Evolutionary conservation across 2,888 invertebrate species (phyloP).

Genomic region (Melinaea marsaeus): DNA sequence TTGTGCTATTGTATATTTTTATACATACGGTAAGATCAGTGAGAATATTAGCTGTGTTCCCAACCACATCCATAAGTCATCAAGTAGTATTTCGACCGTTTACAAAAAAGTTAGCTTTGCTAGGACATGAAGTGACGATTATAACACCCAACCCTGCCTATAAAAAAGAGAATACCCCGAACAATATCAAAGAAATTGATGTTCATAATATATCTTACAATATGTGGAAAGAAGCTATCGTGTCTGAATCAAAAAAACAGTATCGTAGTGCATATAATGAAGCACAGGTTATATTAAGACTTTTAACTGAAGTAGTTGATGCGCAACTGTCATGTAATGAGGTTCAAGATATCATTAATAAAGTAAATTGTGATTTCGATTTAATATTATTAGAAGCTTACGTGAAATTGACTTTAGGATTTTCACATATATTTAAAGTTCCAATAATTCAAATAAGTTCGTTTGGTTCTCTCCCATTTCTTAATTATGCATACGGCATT

Average conservation of each 20-base stretch:
- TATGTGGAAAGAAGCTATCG: conserved; percentile 26
- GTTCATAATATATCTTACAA: conserved; percentile 47
- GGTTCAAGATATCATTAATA: conserved; percentile 24
- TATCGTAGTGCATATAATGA: conserved; percentile 19
- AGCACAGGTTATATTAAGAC: background rate
- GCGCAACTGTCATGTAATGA: conserved; percentile 20
- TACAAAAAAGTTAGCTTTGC: conserved; percentile 43
- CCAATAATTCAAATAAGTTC: conserved; percentile 49
- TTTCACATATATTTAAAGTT: conserved; percentile 43
- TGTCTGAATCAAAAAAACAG: conserved; percentile 10
- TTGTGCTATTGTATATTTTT: too few relatives aligned
- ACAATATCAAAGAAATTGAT: conserved; percentile 48
- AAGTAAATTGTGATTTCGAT: conserved; percentile 37
- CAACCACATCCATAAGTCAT: conserved; percentile 52
- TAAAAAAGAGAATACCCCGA: conserved; percentile 42
- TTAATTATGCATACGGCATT: conserved; percentile 32
- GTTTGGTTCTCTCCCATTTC: conserved; percentile 32
- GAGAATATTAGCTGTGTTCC: conserved; percentile 47
- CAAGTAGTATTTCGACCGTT: conserved; percentile 41
- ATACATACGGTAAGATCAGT: conserved; percentile 22
- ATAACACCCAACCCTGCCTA: conserved; percentile 47
- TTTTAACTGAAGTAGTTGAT: conserved; percentile 22
- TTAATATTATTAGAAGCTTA: conserved; percentile 43
- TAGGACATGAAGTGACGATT: conserved; percentile 55
- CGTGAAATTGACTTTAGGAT: conserved; percentile 32